Base-by-base conservation (phyloP, 2,797 vertebrate species). In the Iguana delicatissima region DNA sequence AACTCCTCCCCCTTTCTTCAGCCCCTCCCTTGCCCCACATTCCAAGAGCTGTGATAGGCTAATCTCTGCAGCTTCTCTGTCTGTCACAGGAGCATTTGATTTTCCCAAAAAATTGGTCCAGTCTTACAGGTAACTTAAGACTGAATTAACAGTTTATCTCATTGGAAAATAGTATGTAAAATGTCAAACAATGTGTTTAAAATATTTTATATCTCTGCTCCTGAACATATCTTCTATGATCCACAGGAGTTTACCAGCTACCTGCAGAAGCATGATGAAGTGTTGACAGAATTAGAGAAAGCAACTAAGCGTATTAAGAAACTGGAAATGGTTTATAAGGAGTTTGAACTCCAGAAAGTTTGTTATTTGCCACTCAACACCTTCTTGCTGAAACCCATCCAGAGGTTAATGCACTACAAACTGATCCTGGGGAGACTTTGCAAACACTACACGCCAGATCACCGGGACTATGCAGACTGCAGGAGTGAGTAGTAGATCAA, bases 331-430 rank as follows among this genome's bases (percentile, higher is more conserved):
- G 98, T 98, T 80, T 99, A 98, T 96, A 98, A 98, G 91, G 99
- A 99, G 94, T 99, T 99, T 87, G 99, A 99, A 94, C 98, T 99
- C 90, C 99, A 99, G 98, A 99, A 99, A 89, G 98, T 99, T 86
- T 99, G 99, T 97, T 99, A 99, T 96, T 95, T 99, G 95, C 99
- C 99, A 0, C 98, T 99, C 93, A 99, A 98, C 97, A 98, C 98
- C 0, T 99, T 99, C 95, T 97, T 99, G 94, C 98, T 99, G 87
- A 99, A 99, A 95, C 99, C 99, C 72, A 98, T 98, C 95, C 99
- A 99, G 97, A 98, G 99, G 7, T 98, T 99, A 93, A 98, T 98
- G 96, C 98, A 99, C 96, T 99, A 99, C 97, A 99, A 98, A 89
- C 97, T 98, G 95, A 98, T 99, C 94, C 97, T 99, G 94, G 97